These are phyloP conservation scores for Vimba vimba DNA, from an alignment of 2,113 vertebrate genomes.

Conservation along the genomic window DNA sequence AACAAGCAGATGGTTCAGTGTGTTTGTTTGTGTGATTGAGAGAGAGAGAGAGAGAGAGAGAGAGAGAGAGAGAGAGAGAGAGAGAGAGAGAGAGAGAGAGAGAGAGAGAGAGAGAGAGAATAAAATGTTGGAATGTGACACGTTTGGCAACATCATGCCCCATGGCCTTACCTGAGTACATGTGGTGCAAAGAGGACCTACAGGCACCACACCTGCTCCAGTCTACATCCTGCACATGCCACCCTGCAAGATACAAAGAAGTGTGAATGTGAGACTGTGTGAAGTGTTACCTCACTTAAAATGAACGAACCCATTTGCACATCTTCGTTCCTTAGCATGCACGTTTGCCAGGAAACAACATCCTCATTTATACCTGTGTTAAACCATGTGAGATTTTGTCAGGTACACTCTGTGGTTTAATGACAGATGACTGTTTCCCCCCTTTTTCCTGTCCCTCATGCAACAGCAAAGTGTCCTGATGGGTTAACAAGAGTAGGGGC, in stretches of 20 bases:
- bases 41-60: not conserved
- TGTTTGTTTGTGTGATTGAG: not conserved
- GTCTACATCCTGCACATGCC: conserved; percentile 38
- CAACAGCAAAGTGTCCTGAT: not conserved
- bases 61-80: not conserved
- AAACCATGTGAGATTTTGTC: not conserved
- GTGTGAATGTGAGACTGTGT: conserved; percentile 40
- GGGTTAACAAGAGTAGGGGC: conserved; percentile 38
- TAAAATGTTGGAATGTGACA: conserved; percentile 23
- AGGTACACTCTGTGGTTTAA: not conserved
- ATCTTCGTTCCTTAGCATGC: conserved; percentile 7
- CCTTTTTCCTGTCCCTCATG: not conserved
- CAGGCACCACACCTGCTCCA: conserved; percentile 23
- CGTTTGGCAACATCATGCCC: conserved; percentile 19
- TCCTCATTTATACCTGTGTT: conserved; percentile 13
- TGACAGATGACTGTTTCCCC: not conserved
- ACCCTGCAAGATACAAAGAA: conserved; percentile 31
- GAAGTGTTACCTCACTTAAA: conserved; percentile 28
- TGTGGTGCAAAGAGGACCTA: conserved; percentile 12
- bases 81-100: not conserved
- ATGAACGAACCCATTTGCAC: conserved; percentile 37
- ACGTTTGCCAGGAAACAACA: conserved; percentile 8
- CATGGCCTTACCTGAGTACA: conserved; percentile 32
- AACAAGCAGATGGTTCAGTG: not conserved
- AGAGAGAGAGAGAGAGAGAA: not conserved